Percentiles rank a stretch among this genome's conserved stretches.
phyloP scores from a whole-genome alignment of 1,140 invertebrate genomes.

The Octopus bimaculoides region DNA sequence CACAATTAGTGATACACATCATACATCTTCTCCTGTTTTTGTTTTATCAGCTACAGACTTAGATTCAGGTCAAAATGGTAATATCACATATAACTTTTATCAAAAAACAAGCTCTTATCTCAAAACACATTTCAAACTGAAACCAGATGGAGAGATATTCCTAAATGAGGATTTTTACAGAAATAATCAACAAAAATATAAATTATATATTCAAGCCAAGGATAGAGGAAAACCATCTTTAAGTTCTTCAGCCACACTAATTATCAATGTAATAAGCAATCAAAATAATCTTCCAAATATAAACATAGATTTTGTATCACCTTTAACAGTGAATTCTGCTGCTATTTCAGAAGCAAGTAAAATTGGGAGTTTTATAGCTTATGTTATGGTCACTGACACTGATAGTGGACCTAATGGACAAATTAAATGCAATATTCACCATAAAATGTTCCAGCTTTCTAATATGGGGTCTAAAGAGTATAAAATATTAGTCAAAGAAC shows the following conservation, averaged over 20 bases:
- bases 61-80: constrained; percentile 48
- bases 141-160: background rate
- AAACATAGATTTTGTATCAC: background rate
- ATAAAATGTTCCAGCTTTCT: background rate
- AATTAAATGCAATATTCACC: constrained; percentile 12
- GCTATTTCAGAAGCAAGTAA: constrained; percentile 22
- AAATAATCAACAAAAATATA: background rate
- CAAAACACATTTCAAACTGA: constrained; percentile 61
- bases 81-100: constrained; percentile 66
- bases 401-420: constrained; percentile 31
- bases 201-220: background rate
- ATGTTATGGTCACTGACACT: constrained; percentile 28
- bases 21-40: constrained; percentile 30
- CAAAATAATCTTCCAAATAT: background rate
- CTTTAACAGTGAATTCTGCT: background rate
- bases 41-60: constrained; percentile 37
- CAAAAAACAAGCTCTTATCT: constrained; percentile 84
- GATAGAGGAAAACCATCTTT: background rate
- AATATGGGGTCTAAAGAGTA: background rate
- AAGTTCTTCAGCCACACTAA: background rate
- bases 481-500: background rate
- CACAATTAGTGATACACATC: constrained; percentile 28
- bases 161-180: background rate
- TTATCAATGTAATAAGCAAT: background rate
- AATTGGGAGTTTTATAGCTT: constrained; percentile 25